Evolutionary conservation across 1,140 invertebrate species (phyloP), one percentile per base, ranked within the genome.

Genomic region (Trigoniulus corallinus): DNA sequence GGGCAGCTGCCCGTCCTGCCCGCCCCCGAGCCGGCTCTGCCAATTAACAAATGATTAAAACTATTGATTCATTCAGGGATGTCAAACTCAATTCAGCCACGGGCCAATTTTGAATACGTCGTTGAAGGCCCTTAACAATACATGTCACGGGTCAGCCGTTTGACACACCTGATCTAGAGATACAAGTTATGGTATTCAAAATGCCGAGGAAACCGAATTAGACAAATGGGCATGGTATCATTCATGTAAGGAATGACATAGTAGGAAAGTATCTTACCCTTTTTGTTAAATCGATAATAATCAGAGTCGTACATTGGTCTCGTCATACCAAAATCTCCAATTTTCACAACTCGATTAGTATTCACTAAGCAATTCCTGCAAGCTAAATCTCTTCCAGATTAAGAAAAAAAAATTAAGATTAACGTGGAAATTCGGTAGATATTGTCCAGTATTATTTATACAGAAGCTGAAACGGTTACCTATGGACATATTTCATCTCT

Each of bases 291-390:
- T 53, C 80, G 75, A 60, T 88, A 88, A 63, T 91, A 91, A 61
- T 91, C 86, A 50, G 81, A 84, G 56, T 88, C 85, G 63, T 81
- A 87, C 63, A 88, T 82, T 2, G 84, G 77, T 24, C 88, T 71
- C 3, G 85, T 84, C 88, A 94, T 91, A 21, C 88, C 89, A 66
- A 94, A 93, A 66, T 95, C 89, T 2, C 83, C 86, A 13, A 95
- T 74, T 65, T 93, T 93, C 1, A 92, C 81, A 0, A 80, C 73
- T 49, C 82, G 73, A 52, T 80, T 76, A 2, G 80, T 78, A 62
- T 85, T 88, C 0, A 94, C 78, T 1, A 95, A 67, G 63, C 88
- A 93, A 71, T 95, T 95, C 22, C 88, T 69, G 42, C 80, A 86
- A 0, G 85, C 85, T 1, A 91, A 73, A 66, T 91, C 86, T 53